Evolutionary conservation across 2,113 vertebrate species (phyloP).

Genomic region (Alligator mississippiensis): DNA sequence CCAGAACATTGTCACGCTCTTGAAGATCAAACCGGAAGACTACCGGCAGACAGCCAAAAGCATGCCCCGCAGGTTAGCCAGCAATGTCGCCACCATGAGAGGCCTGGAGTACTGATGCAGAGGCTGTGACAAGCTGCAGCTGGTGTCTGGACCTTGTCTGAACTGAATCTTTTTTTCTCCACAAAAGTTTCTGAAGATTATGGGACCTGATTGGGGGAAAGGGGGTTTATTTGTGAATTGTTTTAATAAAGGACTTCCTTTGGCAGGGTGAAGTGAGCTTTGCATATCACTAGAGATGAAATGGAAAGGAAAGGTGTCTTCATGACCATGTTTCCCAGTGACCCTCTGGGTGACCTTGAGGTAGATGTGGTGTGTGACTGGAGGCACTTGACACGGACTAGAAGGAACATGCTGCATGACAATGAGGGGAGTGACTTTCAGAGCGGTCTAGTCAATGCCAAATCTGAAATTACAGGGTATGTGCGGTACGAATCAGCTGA

Average conservation of each 20-base stretch:
- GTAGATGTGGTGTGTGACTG: not conserved
- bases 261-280: not conserved
- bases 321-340: not conserved
- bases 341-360: not conserved
- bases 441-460: not conserved
- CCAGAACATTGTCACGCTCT: conserved; percentile 82
- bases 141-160: not conserved
- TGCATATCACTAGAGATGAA: not conserved
- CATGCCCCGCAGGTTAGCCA: conserved; percentile 84
- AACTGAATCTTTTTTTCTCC: not conserved
- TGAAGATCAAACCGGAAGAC: conserved; percentile 91
- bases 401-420: not conserved
- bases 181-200: not conserved
- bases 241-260: conserved; percentile 8
- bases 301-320: not conserved
- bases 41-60: conserved; percentile 87
- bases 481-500: not conserved
- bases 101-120: conserved; percentile 81
- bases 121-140: fast-evolving
- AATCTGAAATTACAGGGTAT: not conserved
- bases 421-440: not conserved
- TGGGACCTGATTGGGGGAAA: not conserved
- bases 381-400: not conserved
- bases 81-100: conserved; percentile 85
- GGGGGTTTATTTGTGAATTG: conserved; percentile 1